Base-by-base conservation (phyloP, 2,797 vertebrate genomes). In the Synaphobranchus kaupii region DNA sequence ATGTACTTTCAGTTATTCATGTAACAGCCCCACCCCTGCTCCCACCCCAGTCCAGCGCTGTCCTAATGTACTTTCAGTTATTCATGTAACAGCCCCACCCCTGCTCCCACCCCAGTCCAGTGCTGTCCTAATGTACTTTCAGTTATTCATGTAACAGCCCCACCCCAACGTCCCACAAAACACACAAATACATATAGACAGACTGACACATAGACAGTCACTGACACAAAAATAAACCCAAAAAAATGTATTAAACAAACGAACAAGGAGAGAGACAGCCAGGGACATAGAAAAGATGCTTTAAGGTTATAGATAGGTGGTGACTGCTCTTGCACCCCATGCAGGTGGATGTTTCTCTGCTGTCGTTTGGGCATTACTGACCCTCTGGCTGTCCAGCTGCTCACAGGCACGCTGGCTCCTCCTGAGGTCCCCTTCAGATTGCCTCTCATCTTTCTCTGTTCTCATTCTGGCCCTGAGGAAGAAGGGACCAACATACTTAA, bases 331-430 rank as follows among this genome's bases (percentile, higher is more conserved):
- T 34, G 68, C 13, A 17, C 31, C 68, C 15, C 28, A 73, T 10
- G 4, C 68, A 73, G 68, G 31, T 1, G 39, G 73, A 15, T 7
- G 34, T 48, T 48, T 15, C n/a, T 83, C 56, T 17, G 44, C 78
- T 25, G 76, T 22, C 25, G 58, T 71, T n/a, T 1, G 0, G 0
- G 0, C 66, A 34, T 78, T 56, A 73, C 91, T 91, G 87, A 98
- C 99, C 96, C 98, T 99, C 91, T 99, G 97, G 89, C 88, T 93
- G 91, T 99, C 99, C 34, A 99, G 93, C 80, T 99, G 98, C 89
- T 98, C 97, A 90, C 99, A 99, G 89, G 97, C 97, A 82, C 94
- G 92, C 91, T 98, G 97, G 93, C 99, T 99, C 94, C 92, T 98
- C 85, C 91, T 94, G 31, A 99, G 96, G 90, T 99, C 99, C 47